These are phyloP conservation scores for Triplophysa yarkandensis DNA, from an alignment of 2,797 vertebrate species.

Conservation along the genomic window DNA sequence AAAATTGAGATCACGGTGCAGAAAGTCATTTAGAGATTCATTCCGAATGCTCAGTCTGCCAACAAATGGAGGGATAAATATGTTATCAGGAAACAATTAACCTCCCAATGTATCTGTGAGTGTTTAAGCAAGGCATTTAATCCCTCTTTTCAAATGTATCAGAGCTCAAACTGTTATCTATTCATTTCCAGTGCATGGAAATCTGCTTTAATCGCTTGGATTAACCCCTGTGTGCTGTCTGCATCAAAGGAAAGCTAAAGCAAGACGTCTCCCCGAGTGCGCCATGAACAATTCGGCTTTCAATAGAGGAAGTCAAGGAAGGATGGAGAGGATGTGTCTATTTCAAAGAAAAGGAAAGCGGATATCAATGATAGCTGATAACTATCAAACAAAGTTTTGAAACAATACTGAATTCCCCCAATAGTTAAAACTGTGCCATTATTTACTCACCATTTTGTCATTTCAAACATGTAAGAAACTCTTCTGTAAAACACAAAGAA, in stretches of 20 bases:
- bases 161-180: conserved; percentile 56
- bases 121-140: conserved; percentile 50
- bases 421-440: too few species aligned
- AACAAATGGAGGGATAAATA: conserved; percentile 41
- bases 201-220: conserved; percentile 74
- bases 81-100: conserved; percentile 51
- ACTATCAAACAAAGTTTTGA: not conserved
- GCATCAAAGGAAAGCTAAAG: conserved; percentile 57
- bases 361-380: not conserved
- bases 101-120: conserved; percentile 44
- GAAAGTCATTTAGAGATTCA: conserved; percentile 21
- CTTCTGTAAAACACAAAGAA: too few species aligned
- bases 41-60: conserved; percentile 22
- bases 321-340: conserved; percentile 2
- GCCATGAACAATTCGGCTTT: conserved; percentile 25
- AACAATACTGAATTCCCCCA: too few species aligned
- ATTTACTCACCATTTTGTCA: too few species aligned
- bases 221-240: conserved; percentile 67
- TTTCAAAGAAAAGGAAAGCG: not conserved
- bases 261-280: conserved; percentile 34
- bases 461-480: too few species aligned
- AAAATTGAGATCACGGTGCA: conserved; percentile 2
- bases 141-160: conserved; percentile 52
- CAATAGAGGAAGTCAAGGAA: conserved; percentile 12
- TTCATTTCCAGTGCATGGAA: conserved; percentile 63